phyloP scores from a whole-genome alignment of 2,113 vertebrate species.

The Oncorhynchus kisutch region DNA sequence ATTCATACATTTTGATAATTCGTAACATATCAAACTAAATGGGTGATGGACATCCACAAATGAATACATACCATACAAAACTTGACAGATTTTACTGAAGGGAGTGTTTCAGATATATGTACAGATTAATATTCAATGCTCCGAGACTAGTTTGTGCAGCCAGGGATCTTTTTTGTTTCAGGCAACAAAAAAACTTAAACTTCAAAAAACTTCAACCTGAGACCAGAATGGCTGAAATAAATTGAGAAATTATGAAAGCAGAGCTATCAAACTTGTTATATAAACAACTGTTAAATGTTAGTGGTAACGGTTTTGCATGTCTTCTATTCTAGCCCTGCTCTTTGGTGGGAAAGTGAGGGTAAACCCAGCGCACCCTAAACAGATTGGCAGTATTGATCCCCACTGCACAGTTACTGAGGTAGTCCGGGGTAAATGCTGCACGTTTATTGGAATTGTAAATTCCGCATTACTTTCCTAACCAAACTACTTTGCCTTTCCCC shows the following conservation, averaged over 20 bases:
- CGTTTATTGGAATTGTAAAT: too few relatives aligned
- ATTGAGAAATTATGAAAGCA: too few relatives aligned
- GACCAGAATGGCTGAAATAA: background rate
- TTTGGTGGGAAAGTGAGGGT: slow-evolving; percentile 88
- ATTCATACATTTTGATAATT: background rate
- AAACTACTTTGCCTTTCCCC: slow-evolving; percentile 7
- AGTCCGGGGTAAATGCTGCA: slow-evolving; percentile 80
- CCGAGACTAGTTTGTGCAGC: too few relatives aligned
- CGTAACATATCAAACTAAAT: background rate
- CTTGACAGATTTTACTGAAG: background rate
- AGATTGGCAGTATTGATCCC: slow-evolving; percentile 97
- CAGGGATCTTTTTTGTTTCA: too few relatives aligned
- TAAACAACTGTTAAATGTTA: background rate
- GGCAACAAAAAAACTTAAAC: background rate
- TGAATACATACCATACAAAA: too few relatives aligned
- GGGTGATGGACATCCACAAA: too few relatives aligned
- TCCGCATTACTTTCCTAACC: too few relatives aligned
- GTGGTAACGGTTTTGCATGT: background rate
- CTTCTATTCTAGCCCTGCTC: slow-evolving; percentile 78
- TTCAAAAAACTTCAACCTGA: background rate
- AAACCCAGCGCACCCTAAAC: slow-evolving; percentile 93
- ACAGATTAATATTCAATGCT: too few relatives aligned
- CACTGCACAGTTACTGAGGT: slow-evolving; percentile 87
- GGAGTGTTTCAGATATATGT: too few relatives aligned
- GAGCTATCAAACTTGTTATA: background rate